These are phyloP conservation scores for Meteorus sp. DNA, from an alignment of 1,140 invertebrate genomes.

Conservation along the genomic window DNA sequence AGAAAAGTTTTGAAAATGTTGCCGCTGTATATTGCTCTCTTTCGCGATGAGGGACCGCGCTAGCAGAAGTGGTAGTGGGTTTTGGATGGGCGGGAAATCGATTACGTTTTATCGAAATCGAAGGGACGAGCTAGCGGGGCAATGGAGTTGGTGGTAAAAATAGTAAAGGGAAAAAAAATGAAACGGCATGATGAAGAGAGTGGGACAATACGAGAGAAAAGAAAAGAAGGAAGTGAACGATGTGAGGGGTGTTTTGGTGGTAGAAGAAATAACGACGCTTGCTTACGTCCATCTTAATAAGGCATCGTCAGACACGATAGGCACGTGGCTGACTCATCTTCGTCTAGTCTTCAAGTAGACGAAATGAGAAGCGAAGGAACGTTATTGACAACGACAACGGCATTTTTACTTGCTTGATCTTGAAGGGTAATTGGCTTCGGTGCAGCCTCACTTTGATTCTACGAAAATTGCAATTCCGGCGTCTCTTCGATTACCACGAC, in stretches of 20 bases:
- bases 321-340: constrained; percentile 30
- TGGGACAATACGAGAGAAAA: neutral
- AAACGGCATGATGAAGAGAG: no score
- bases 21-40: constrained; percentile 15
- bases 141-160: neutral
- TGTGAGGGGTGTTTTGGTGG: neutral
- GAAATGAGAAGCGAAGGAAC: constrained; percentile 13
- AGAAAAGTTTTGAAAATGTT: constrained; percentile 32
- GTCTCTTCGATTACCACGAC: constrained; percentile 8
- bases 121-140: constrained; percentile 11
- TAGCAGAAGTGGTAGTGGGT: neutral
- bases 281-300: constrained; percentile 26
- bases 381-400: neutral
- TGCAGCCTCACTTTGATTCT: constrained; percentile 13
- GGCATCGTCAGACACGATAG: constrained; percentile 17
- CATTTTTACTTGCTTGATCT: constrained; percentile 18
- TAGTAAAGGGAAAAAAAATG: neutral
- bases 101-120: constrained; percentile 31
- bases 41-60: constrained; percentile 5
- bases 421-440: constrained; percentile 9
- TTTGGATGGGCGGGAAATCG: constrained; percentile 24
- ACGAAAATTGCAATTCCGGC: constrained; percentile 8
- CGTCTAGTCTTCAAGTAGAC: constrained; percentile 24
- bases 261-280: constrained; percentile 23
- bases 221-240: constrained; percentile 12